Percentiles rank a stretch among this genome's conserved stretches.
Evolutionary conservation across 2,113 vertebrate genomes (phyloP).

Genomic region (Cricetomys ansorgei): DNA sequence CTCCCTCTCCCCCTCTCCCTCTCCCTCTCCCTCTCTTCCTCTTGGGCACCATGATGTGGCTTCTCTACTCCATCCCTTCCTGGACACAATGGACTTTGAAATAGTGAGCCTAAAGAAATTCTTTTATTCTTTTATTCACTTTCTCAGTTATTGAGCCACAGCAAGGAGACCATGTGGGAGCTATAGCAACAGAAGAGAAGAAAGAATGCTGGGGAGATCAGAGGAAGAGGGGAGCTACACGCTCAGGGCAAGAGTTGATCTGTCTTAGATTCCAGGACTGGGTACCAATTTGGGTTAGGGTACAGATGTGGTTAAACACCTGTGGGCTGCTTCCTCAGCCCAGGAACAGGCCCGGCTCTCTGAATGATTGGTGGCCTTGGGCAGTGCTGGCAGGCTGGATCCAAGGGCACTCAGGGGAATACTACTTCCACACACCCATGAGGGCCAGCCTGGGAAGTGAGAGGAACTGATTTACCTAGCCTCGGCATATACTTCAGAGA

Average conservation of each 20-base stretch:
- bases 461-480: neutral
- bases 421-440: fast-evolving
- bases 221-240: neutral
- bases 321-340: neutral
- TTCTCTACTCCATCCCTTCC: neutral
- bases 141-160: neutral
- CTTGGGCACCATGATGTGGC: neutral
- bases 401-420: neutral
- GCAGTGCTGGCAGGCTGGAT: too few species aligned
- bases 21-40: neutral
- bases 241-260: fast-evolving
- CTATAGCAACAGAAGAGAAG: neutral
- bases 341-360: neutral
- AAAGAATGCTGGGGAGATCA: neutral
- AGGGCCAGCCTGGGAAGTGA: neutral
- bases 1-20: too few species aligned
- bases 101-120: neutral
- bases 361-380: neutral
- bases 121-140: neutral
- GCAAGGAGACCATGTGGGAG: neutral
- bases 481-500: neutral
- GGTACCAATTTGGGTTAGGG: neutral
- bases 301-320: neutral
- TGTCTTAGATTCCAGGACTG: neutral
- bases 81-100: neutral